These are phyloP conservation scores for Theretra japonica DNA, from an alignment of 2,888 invertebrate species.

Conservation along the genomic window DNA sequence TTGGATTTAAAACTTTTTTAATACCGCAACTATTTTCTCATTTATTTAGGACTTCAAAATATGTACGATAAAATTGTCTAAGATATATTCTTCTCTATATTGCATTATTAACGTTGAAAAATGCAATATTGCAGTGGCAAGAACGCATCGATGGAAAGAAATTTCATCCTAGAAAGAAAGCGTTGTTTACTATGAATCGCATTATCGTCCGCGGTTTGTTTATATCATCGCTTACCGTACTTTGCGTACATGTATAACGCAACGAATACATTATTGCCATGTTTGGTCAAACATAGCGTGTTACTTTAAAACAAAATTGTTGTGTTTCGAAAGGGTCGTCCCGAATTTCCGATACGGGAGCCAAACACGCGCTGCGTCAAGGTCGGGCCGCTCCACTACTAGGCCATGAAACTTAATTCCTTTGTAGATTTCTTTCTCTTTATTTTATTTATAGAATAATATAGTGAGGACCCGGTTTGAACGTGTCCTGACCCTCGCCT, in stretches of 20 bases:
- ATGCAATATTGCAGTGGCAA: too few relatives aligned
- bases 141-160: too few relatives aligned
- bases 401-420: slow-evolving; percentile 14
- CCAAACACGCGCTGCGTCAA: slow-evolving; percentile 22
- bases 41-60: too few relatives aligned
- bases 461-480: background rate
- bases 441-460: background rate
- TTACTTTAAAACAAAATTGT: background rate
- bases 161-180: background rate
- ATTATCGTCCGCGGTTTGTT: background rate
- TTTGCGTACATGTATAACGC: too few relatives aligned
- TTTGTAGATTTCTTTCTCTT: slow-evolving; percentile 10
- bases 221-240: background rate
- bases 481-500: too few relatives aligned
- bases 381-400: background rate
- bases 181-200: background rate
- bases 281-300: background rate
- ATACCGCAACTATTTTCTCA: too few relatives aligned
- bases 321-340: background rate
- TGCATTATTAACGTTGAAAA: too few relatives aligned
- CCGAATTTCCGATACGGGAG: background rate
- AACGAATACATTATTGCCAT: too few relatives aligned
- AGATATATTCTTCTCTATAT: too few relatives aligned
- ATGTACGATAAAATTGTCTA: too few relatives aligned
- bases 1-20: too few relatives aligned